Base-by-base conservation (phyloP, 1,140 invertebrate species). In the Carcinoscorpius rotundicauda region DNA sequence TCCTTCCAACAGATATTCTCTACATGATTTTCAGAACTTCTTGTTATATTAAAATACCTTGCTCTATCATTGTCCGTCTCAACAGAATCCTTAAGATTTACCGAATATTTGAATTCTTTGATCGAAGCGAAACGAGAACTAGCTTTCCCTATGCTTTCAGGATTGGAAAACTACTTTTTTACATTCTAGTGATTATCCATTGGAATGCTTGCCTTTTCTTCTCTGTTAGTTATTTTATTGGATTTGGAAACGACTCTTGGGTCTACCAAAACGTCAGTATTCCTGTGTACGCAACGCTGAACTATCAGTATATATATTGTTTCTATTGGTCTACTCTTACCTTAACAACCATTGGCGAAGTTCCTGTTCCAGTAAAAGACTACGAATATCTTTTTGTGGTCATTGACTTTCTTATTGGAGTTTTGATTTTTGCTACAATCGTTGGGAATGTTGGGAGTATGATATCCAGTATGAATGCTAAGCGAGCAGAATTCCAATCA, bases 271-370 rank as follows among this genome's bases (percentile, higher is more conserved):
- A 77, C 64, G 73, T 78, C 58, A 60, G 59, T 10, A 64, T 72
- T 62, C 60, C 69, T 50, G 70, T 72, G 6, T 68, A 62, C 73
- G 82, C 83, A 8, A 83, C 86, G 1, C 78, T 92, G 3, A 81
- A 85, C 5, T 80, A 88, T 71, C 89, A 91, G 75, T 92, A 92
- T 72, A 91, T 92, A 72, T 75, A 77, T 75, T 92, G 89, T 76
- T 97, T 97, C 78, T 97, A 97, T 76, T 97, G 94, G 94, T 96
- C 93, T 3, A 96, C 93, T 0, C 78, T 97, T 64, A 96, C 93
- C 1, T 79, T 97, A 60, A 97, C 94, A 3, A 97, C 94, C 0
- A 97, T 97, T 65, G 93, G 91, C 55, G 80, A 76, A 73, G 75
- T 77, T 56, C 76, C 77, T 4, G 68, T 72, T 55, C 89, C 89